Conservation (phyloP, 2,113 vertebrate genomes). For the Cnemophilus loriae region DNA sequence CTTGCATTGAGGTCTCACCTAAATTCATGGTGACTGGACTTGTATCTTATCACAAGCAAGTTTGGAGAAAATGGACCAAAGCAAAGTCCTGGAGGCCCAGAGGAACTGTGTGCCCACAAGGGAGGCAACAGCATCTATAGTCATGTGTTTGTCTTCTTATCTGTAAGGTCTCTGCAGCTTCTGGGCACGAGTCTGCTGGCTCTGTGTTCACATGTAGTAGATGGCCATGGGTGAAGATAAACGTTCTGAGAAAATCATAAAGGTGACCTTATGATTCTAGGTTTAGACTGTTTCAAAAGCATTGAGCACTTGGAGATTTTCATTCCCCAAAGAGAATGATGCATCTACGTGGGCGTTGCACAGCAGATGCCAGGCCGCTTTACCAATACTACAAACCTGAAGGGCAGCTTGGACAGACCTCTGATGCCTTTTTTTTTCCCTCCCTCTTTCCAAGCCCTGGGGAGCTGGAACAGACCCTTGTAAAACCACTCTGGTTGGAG, state of each 20-base stretch:
- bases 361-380: neutral
- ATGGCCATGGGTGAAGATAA: neutral
- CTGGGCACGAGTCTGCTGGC: neutral
- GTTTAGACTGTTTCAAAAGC: neutral
- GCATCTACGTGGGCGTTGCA: accelerated
- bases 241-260: neutral
- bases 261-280: neutral
- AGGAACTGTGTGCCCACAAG: accelerated
- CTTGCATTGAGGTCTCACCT: neutral
- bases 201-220: neutral
- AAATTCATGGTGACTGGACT: neutral
- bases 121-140: neutral
- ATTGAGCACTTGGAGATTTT: neutral
- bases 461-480: neutral
- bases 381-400: neutral
- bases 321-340: neutral
- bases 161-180: neutral
- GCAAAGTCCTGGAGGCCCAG: neutral
- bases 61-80: neutral
- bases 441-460: neutral
- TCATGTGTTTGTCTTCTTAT: accelerated
- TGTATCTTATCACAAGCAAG: neutral
- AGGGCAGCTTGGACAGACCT: neutral
- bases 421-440: neutral
- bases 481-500: slow-evolving; percentile 10